Conservation (phyloP, 2,888 invertebrate genomes). For the Bombylius major region DNA sequence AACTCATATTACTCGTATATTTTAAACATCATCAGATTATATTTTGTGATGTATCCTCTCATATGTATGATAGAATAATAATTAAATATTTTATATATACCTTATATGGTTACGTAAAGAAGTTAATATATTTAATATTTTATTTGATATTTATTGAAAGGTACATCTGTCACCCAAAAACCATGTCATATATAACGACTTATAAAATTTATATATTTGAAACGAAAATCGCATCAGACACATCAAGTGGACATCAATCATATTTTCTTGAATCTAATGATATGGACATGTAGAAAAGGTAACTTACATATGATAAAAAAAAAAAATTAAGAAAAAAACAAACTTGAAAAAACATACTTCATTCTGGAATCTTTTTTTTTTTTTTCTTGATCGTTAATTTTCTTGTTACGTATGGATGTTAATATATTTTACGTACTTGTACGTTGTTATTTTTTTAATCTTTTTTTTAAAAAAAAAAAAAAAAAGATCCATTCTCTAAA, state of each 20-base stretch:
- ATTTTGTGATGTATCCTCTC: too few species aligned
- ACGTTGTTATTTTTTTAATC: too few species aligned
- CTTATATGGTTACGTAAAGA: too few species aligned
- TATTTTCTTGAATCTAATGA: conserved; percentile 1
- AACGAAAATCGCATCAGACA: conserved; percentile 7
- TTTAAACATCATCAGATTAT: too few species aligned
- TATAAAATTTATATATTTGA: not conserved
- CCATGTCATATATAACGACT: not conserved
- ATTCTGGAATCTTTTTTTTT: not conserved
- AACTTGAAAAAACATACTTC: not conserved
- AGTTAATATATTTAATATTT: too few species aligned
- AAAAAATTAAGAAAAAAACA: not conserved
- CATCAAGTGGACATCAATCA: conserved; percentile 8
- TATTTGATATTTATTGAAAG: not conserved
- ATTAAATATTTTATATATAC: too few species aligned
- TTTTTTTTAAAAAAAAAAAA: too few species aligned
- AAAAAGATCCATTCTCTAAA: too few species aligned
- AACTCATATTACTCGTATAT: not conserved
- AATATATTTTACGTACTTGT: too few species aligned
- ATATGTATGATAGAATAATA: too few species aligned
- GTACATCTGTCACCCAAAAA: conserved; percentile 5
- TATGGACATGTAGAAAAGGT: conserved; percentile 5
- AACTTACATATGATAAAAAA: not conserved
- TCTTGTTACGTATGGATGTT: too few species aligned
- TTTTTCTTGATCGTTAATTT: too few species aligned